These are phyloP conservation scores for Nothobranchius furzeri DNA, from an alignment of 2,113 vertebrate genomes.

Conservation along the genomic window DNA sequence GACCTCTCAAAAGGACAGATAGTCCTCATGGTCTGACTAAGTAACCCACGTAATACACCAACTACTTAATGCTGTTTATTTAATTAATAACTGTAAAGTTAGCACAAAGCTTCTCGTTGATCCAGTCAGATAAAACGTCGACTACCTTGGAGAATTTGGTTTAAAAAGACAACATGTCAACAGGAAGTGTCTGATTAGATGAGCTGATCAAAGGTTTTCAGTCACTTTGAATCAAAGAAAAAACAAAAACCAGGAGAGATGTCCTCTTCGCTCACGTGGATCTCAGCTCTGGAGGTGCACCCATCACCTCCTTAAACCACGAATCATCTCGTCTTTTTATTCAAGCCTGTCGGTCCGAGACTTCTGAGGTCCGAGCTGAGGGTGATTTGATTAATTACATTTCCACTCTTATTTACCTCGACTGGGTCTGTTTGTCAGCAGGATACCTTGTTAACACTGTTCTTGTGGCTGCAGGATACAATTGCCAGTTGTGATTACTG, in stretches of 20 bases:
- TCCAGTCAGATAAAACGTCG: too few species aligned
- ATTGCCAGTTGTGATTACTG: constrained; percentile 59
- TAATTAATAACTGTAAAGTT: too few species aligned
- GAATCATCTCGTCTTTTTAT: neutral
- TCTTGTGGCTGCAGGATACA: constrained; percentile 61
- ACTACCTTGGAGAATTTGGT: too few species aligned
- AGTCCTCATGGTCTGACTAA: too few species aligned
- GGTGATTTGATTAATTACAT: constrained; percentile 32
- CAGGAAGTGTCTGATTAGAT: neutral
- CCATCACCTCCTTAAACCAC: constrained; percentile 1
- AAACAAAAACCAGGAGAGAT: neutral
- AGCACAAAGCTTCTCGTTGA: too few species aligned
- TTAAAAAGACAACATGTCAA: too few species aligned
- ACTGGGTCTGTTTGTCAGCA: constrained; percentile 37
- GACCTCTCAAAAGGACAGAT: too few species aligned
- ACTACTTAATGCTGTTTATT: too few species aligned
- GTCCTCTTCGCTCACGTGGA: neutral
- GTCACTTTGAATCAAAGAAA: too few species aligned
- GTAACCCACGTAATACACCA: too few species aligned
- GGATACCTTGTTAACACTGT: constrained; percentile 53
- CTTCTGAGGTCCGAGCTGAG: neutral
- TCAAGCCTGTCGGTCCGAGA: neutral
- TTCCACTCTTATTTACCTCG: constrained; percentile 46
- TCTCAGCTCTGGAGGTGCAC: neutral
- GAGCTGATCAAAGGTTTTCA: neutral